Percentiles rank a stretch among this genome's conserved stretches.
Conservation (phyloP, 2,888 invertebrate genomes). For the Torymus auratus region DNA sequence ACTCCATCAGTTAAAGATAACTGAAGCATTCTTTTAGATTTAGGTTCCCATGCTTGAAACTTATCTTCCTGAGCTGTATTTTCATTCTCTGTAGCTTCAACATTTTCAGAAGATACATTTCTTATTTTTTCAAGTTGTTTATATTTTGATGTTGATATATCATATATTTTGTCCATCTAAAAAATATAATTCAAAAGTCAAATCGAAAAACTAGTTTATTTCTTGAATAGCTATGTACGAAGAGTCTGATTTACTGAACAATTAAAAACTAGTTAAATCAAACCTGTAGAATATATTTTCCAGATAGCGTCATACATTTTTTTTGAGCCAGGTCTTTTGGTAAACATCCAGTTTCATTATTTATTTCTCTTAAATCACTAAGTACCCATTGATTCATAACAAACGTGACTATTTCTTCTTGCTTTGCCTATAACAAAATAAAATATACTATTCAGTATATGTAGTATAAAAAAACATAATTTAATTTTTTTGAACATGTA, state of each 20-base stretch:
- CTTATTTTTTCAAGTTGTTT: slow-evolving; percentile 76
- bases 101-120: slow-evolving; percentile 75
- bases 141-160: slow-evolving; percentile 74
- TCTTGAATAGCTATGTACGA: too few relatives aligned
- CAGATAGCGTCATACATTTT: slow-evolving; percentile 77
- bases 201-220: too few relatives aligned
- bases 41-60: slow-evolving; percentile 79
- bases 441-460: not conserved
- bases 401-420: slow-evolving; percentile 79
- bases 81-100: slow-evolving; percentile 81
- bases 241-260: not conserved
- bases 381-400: slow-evolving; percentile 84
- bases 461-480: too few relatives aligned
- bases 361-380: slow-evolving; percentile 81
- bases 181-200: not conserved
- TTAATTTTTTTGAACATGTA: too few relatives aligned
- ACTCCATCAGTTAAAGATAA: slow-evolving; percentile 86
- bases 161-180: slow-evolving; percentile 75
- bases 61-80: slow-evolving; percentile 78
- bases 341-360: slow-evolving; percentile 79
- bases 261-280: slow-evolving; percentile 24
- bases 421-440: slow-evolving; percentile 64
- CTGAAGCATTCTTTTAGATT: slow-evolving; percentile 82
- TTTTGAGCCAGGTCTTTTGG: slow-evolving; percentile 79
- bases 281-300: slow-evolving; percentile 82